phyloP scores from a whole-genome alignment of 2,888 invertebrate species.

The Blomia tropicalis region DNA sequence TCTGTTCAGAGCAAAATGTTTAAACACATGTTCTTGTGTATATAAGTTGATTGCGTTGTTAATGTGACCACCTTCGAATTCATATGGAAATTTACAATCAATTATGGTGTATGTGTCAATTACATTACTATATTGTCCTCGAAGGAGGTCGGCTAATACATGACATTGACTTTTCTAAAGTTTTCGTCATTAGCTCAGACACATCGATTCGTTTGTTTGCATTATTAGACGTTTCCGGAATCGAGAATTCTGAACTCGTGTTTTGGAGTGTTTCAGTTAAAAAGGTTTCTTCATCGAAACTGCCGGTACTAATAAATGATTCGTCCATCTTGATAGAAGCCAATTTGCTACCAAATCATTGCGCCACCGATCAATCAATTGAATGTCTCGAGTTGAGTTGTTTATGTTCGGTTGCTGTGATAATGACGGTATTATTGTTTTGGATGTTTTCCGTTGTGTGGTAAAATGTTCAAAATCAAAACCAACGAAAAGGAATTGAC shows the following conservation, averaged over 20 bases:
- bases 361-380: too few species aligned
- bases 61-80: slow-evolving; percentile 81
- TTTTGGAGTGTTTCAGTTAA: background rate
- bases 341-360: too few species aligned
- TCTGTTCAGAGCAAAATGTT: slow-evolving; percentile 40
- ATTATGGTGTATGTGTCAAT: slow-evolving; percentile 57
- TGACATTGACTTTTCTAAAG: slow-evolving; percentile 56
- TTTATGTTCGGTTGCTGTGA: too few species aligned
- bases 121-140: slow-evolving; percentile 49
- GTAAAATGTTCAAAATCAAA: too few species aligned
- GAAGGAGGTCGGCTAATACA: slow-evolving; percentile 54
- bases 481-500: too few species aligned
- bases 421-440: too few species aligned
- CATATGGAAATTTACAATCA: slow-evolving; percentile 90
- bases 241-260: background rate
- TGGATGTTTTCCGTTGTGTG: too few species aligned
- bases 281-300: background rate
- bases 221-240: background rate
- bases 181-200: too few species aligned
- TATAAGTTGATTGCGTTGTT: slow-evolving; percentile 63
- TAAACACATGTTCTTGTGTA: slow-evolving; percentile 55
- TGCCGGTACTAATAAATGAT: background rate
- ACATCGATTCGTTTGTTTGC: background rate
- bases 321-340: too few species aligned
- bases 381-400: too few species aligned